Evolutionary conservation across 2,888 invertebrate genomes (phyloP), one percentile per base, ranked within the genome.

Genomic region (Pristionchus japonicus): DNA sequence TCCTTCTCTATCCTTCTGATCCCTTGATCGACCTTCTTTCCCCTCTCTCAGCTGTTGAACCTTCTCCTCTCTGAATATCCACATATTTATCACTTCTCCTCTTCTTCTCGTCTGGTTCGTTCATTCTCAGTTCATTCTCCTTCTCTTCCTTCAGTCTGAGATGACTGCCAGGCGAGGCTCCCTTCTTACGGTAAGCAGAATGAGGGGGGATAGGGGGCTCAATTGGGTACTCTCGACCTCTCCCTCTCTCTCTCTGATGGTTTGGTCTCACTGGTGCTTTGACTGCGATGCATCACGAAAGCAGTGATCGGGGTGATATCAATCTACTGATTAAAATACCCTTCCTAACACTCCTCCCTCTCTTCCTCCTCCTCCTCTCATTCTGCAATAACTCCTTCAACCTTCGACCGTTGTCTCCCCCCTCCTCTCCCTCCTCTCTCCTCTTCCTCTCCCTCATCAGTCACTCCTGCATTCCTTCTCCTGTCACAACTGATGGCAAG

Each of bases 401-500:
- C 82, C 82, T 83, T 77, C 82, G 49, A 83, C 82, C 82, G 49
- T 34, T 64, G 27, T 64, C 61, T 85, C 31, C 67, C n/a, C 43
- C 57, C 31, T 13, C 27, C 83, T 80, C 49, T 57, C 52, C 43
- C 82, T 82, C n/a, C n/a, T n/a, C n/a, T n/a, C n/a, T n/a, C n/a
- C n/a, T n/a, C n/a, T n/a, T 49, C 83, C n/a, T 57, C 40, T 83
- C 43, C 40, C 40, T 84, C 47, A 37, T 84, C 84, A 37, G 40
- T 61, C 83, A 34, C 57, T 83, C 57, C 52, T 67, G n/a, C 77
- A 77, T 77, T 77, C 77, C 43, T 37, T 40, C n/a, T n/a, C n/a
- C 77, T 77, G 77, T 77, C 77, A 77, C 77, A 77, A 77, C 77
- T 40, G 40, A 74, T 47, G 77, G 47, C 77, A 77, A 70, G 43